These are phyloP conservation scores for Plutomurus gul DNA, from an alignment of 1,140 invertebrate genomes.

Conservation along the genomic window DNA sequence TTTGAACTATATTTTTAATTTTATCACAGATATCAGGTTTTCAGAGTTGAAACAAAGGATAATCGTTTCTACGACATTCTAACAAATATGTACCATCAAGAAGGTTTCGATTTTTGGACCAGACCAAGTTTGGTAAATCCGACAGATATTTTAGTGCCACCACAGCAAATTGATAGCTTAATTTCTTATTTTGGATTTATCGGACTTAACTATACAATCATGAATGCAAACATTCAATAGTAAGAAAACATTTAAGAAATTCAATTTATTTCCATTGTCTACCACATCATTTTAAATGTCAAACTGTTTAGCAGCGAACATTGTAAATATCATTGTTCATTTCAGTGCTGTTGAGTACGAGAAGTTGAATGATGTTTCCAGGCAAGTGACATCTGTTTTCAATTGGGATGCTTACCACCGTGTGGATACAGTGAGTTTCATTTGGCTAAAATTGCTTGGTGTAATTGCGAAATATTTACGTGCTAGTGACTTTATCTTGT, in stretches of 20 bases:
- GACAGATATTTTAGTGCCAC: slow-evolving; percentile 46
- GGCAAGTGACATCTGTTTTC: slow-evolving; percentile 10
- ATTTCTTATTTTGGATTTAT: slow-evolving; percentile 23
- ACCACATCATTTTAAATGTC: neutral
- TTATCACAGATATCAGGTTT: slow-evolving; percentile 43
- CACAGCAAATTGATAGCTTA: slow-evolving; percentile 1
- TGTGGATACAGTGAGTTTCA: slow-evolving; percentile 34
- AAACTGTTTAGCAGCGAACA: too few species aligned
- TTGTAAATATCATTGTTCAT: neutral
- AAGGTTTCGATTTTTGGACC: slow-evolving; percentile 50
- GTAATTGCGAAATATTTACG: neutral
- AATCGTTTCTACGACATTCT: slow-evolving; percentile 20
- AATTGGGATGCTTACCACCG: slow-evolving; percentile 46
- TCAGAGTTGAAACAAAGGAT: slow-evolving; percentile 37
- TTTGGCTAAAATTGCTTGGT: neutral
- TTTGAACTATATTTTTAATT: neutral
- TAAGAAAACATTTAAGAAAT: slow-evolving; percentile 5
- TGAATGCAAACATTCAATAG: slow-evolving; percentile 42
- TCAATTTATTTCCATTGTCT: neutral
- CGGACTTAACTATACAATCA: slow-evolving; percentile 37
- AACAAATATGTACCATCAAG: slow-evolving; percentile 42
- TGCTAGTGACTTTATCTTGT: neutral
- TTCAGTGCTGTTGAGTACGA: slow-evolving; percentile 40
- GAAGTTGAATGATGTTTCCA: slow-evolving; percentile 29
- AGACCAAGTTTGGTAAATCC: slow-evolving; percentile 21